Evolutionary conservation across 2,797 vertebrate genomes (phyloP).

Genomic region (Falco rusticolus): DNA sequence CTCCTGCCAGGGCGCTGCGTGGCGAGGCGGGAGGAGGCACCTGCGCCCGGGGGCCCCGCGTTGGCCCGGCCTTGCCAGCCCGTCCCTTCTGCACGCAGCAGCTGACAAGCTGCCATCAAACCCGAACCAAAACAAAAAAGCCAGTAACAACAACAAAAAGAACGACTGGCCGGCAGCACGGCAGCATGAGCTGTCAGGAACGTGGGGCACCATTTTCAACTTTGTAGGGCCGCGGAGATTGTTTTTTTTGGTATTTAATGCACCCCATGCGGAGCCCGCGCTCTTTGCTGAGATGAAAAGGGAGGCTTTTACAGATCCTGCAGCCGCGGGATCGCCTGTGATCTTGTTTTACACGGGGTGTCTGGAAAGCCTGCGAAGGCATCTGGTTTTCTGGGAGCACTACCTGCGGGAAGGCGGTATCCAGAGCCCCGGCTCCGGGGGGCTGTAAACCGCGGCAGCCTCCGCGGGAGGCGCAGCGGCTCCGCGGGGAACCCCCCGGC

Average conservation of each 20-base stretch:
- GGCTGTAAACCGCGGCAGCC: slow-evolving; percentile 29
- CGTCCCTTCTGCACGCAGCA: background rate
- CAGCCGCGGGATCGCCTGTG: slow-evolving; percentile 47
- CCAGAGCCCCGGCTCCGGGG: slow-evolving; percentile 35
- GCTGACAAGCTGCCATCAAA: background rate
- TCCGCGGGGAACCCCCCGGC: background rate
- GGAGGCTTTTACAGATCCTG: slow-evolving; percentile 44
- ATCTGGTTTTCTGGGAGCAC: slow-evolving; percentile 63
- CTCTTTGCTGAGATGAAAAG: slow-evolving; percentile 42
- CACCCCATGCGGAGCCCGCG: slow-evolving; percentile 30
- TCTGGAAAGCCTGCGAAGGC: slow-evolving; percentile 63
- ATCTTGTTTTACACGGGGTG: slow-evolving; percentile 60
- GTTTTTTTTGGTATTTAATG: slow-evolving; percentile 7
- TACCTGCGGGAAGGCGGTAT: slow-evolving; percentile 38
- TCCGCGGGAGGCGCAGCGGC: slow-evolving; percentile 14
- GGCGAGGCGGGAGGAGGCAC: background rate
- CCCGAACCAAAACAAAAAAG: background rate
- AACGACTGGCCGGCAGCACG: background rate
- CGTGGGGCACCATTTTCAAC: background rate
- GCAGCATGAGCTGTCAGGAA: background rate
- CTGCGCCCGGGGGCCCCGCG: background rate
- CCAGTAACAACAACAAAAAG: no score
- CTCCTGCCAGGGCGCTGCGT: background rate
- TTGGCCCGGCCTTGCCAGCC: background rate
- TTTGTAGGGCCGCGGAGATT: slow-evolving; percentile 26